Percentiles rank a stretch among this genome's conserved stretches.
Conservation (phyloP, 2,113 vertebrate species). For the Brachypodius melanocephalos region DNA sequence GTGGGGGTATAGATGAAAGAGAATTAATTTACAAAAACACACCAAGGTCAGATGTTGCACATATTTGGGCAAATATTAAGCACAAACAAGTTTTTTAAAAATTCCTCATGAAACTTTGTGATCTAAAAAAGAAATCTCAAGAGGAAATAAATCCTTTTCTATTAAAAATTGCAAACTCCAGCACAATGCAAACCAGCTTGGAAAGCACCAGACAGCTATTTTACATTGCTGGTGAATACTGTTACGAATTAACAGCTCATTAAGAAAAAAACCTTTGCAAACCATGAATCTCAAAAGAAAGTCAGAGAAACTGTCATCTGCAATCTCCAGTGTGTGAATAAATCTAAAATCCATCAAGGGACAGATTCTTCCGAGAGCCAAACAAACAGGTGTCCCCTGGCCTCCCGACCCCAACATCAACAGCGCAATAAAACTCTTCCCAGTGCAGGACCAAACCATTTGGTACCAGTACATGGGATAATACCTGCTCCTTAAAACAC, state of each 20-base stretch:
- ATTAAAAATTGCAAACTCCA: background rate
- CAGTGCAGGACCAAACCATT: slow-evolving; percentile 4
- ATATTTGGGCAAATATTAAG: background rate
- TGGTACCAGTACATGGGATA: background rate
- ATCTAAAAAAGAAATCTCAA: slow-evolving; percentile 1
- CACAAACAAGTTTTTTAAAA: background rate
- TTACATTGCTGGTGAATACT: slow-evolving; percentile 48
- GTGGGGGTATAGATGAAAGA: background rate
- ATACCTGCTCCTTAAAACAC: slow-evolving; percentile 37
- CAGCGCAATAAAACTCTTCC: slow-evolving; percentile 35
- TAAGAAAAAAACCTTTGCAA: slow-evolving; percentile 56
- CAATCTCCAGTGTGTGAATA: slow-evolving; percentile 57
- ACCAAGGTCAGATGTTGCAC: background rate
- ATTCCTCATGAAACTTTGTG: background rate
- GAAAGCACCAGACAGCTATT: slow-evolving; percentile 37
- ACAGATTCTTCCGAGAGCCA: background rate
- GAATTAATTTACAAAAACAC: background rate
- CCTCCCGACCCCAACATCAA: slow-evolving; percentile 54
- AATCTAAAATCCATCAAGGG: slow-evolving; percentile 57
- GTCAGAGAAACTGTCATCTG: slow-evolving; percentile 39
- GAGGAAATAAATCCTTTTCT: slow-evolving; percentile 34
- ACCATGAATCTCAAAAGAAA: slow-evolving; percentile 53
- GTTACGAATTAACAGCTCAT: slow-evolving; percentile 68
- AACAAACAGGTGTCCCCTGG: slow-evolving; percentile 61
- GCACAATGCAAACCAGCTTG: slow-evolving; percentile 19